Evolutionary conservation across 2,797 vertebrate genomes (phyloP), one percentile per base, ranked within the genome.

Genomic region (Channallabes apus): DNA sequence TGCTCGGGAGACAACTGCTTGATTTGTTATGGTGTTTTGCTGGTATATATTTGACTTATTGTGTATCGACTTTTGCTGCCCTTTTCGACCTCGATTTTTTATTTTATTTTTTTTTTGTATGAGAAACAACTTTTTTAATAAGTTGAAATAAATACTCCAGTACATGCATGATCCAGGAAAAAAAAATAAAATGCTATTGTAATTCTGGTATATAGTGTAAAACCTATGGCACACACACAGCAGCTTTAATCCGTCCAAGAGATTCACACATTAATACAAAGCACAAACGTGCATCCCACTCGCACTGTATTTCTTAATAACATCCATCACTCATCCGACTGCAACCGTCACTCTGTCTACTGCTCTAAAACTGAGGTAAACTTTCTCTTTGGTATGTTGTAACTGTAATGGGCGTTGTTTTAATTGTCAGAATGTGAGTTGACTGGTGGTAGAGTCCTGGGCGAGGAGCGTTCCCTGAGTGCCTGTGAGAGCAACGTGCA

Each of bases 91-190:
- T n/a, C n/a, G n/a, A n/a, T n/a, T n/a, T n/a, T n/a, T n/a, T n/a
- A n/a, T n/a, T n/a, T n/a, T n/a, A n/a, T n/a, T n/a, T n/a, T n/a
- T n/a, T n/a, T n/a, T 84, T 90, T 65, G 88, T 93, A 92, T 96
- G 94, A 96, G 95, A 97, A 98, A 97, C 95, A 97, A 95, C 96
- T 96, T 97, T 64, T 94, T 99, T 99, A 99, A 98, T 99, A 96
- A 84, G 94, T 95, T 97, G 96, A 98, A 99, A 99, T 99, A 99
- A 99, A 99, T 99, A 99, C 97, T 98, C 96, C 96, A 96, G 96
- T 98, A 99, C 97, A 99, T 98, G 97, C 97, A 98, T 95, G 95
- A 94, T 96, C 96, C 95, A 84, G 82, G 27, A 76, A 76, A 76
- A 96, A 35, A 29, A n/a, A n/a, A n/a, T 91, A 94, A 95, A 96